phyloP scores from a whole-genome alignment of 2,888 invertebrate genomes.

The Julus scanicus region DNA sequence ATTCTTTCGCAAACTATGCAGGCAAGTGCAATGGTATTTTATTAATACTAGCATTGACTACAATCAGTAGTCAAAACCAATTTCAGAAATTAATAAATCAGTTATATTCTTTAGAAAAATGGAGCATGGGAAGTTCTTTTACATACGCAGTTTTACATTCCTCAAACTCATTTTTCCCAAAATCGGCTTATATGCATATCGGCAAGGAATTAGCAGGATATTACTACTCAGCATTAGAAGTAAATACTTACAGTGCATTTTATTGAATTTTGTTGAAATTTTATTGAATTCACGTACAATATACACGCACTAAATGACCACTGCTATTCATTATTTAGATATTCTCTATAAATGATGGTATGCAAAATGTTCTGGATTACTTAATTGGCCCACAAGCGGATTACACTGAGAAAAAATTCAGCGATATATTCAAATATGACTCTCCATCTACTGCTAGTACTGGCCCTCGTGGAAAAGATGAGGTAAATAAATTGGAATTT shows the following conservation, averaged over 20 bases:
- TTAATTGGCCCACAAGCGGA: slow-evolving; percentile 53
- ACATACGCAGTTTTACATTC: background rate
- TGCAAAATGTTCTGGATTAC: slow-evolving; percentile 53
- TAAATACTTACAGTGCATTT: slow-evolving; percentile 13
- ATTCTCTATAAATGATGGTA: slow-evolving; percentile 27
- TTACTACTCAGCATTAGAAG: slow-evolving; percentile 53
- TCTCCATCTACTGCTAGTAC: background rate
- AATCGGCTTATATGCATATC: background rate
- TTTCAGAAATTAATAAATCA: too few relatives aligned
- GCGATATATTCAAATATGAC: slow-evolving; percentile 52
- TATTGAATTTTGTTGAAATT: background rate
- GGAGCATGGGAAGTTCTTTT: slow-evolving; percentile 41
- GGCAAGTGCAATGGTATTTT: background rate
- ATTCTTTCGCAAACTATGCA: slow-evolving; percentile 9
- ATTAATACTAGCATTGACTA: too few relatives aligned
- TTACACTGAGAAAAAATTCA: slow-evolving; percentile 6
- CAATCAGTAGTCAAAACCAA: too few relatives aligned
- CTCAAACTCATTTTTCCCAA: slow-evolving; percentile 23
- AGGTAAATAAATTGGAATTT: slow-evolving; percentile 34
- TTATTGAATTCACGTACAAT: background rate
- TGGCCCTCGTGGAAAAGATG: background rate
- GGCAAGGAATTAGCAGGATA: slow-evolving; percentile 44
- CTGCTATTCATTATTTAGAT: slow-evolving; percentile 42
- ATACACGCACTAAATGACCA: background rate
- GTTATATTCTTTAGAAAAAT: slow-evolving; percentile 47